phyloP scores from a whole-genome alignment of 2,888 invertebrate genomes.

The Vannuccia rotundouncinata region DNA sequence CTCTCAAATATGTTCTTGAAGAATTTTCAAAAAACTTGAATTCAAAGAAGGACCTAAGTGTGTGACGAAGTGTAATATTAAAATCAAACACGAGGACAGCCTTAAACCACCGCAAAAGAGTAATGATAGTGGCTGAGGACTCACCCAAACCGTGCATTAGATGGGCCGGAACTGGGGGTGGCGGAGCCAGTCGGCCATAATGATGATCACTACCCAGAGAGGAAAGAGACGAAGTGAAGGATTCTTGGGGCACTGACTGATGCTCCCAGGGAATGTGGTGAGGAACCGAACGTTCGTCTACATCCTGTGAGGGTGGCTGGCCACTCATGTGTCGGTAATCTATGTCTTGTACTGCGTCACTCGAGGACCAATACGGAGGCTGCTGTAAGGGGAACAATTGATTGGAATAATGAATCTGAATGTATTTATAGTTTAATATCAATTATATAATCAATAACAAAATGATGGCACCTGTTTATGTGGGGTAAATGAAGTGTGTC shows the following conservation, averaged over 20 bases:
- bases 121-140: no score
- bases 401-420: no score
- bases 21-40: no score
- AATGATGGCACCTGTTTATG: no score
- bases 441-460: no score
- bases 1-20: no score
- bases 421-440: no score
- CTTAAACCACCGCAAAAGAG: neutral
- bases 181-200: neutral
- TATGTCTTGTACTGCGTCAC: neutral
- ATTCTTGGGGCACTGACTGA: neutral
- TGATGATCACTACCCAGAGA: neutral
- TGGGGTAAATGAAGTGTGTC: no score
- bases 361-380: neutral
- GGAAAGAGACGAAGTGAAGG: neutral
- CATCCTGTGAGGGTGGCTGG: neutral
- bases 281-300: neutral
- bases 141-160: neutral
- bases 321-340: neutral
- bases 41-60: no score
- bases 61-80: no score
- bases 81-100: neutral
- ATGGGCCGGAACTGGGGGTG: neutral
- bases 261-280: neutral
- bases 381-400: neutral